Conservation (phyloP, 2,797 vertebrate species). For the Allochrocebus solatus region DNA sequence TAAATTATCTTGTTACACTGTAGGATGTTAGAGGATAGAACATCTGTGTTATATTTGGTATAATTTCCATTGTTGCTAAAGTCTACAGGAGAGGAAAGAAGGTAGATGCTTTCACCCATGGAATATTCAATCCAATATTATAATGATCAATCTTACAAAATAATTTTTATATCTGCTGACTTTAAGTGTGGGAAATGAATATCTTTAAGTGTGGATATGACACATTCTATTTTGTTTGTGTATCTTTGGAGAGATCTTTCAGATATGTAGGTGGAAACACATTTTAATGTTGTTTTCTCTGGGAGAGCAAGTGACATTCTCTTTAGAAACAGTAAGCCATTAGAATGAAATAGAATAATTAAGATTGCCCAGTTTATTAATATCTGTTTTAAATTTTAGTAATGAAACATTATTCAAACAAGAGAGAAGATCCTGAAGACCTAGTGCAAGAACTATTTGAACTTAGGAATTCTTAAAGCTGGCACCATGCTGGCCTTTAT, state of each 20-base stretch:
- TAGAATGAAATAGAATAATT: background rate
- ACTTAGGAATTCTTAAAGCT: background rate
- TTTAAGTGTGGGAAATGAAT: conserved; percentile 17
- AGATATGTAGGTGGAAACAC: background rate
- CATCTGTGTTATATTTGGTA: background rate
- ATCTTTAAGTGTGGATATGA: background rate
- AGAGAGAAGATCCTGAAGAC: background rate
- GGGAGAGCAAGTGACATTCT: background rate
- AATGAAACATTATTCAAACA: background rate
- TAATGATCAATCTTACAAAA: background rate
- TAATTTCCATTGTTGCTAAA: background rate
- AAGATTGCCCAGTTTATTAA: background rate
- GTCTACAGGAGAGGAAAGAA: background rate
- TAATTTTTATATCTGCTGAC: background rate
- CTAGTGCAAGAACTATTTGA: background rate
- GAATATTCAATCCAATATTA: background rate
- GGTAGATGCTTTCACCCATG: background rate
- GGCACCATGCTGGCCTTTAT: background rate
- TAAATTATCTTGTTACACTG: background rate
- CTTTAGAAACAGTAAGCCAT: conserved; percentile 2
- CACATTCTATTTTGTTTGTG: background rate
- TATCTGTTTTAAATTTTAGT: background rate
- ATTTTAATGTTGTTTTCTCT: conserved; percentile 16
- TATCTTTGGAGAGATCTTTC: background rate
- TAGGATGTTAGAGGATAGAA: background rate